phyloP scores from a whole-genome alignment of 2,888 invertebrate genomes.

The Hydroisotoma schaefferi region DNA sequence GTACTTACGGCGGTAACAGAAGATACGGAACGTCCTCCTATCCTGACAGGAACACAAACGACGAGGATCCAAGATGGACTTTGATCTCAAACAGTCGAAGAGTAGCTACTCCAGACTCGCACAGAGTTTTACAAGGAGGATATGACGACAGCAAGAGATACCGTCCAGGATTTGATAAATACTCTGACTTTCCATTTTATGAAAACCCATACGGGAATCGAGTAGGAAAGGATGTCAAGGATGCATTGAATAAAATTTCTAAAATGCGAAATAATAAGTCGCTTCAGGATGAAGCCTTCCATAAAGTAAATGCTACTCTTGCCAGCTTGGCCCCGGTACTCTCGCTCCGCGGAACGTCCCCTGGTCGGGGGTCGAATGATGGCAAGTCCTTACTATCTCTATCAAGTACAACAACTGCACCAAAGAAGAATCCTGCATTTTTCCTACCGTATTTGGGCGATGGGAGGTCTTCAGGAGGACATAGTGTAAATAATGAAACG shows the following conservation, averaged over 20 bases:
- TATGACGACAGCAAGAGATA: conserved; percentile 16
- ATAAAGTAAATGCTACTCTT: conserved; percentile 42
- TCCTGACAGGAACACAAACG: conserved; percentile 31
- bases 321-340: conserved; percentile 41
- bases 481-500: not conserved
- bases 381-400: not conserved
- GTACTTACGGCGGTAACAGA: conserved; percentile 2
- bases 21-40: conserved; percentile 17
- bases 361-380: conserved; percentile 17
- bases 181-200: conserved; percentile 25
- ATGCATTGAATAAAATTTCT: not conserved
- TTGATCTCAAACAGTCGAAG: conserved; percentile 41
- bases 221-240: conserved; percentile 9
- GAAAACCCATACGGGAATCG: not conserved
- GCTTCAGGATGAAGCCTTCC: conserved; percentile 39
- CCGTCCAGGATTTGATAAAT: conserved; percentile 25
- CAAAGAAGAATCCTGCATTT: conserved; percentile 10
- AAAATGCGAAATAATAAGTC: not conserved
- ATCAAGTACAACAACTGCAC: conserved; percentile 7
- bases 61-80: conserved; percentile 45
- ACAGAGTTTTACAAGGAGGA: not conserved
- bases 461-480: conserved; percentile 17
- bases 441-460: conserved; percentile 28
- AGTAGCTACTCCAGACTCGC: conserved; percentile 17
- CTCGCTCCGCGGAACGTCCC: conserved; percentile 26